A percentile compares a stretch with the other conserved stretches of the same genome.
These are phyloP conservation scores for Cataglyphis hispanica DNA, from an alignment of 1,140 invertebrate species.

Conservation along the genomic window DNA sequence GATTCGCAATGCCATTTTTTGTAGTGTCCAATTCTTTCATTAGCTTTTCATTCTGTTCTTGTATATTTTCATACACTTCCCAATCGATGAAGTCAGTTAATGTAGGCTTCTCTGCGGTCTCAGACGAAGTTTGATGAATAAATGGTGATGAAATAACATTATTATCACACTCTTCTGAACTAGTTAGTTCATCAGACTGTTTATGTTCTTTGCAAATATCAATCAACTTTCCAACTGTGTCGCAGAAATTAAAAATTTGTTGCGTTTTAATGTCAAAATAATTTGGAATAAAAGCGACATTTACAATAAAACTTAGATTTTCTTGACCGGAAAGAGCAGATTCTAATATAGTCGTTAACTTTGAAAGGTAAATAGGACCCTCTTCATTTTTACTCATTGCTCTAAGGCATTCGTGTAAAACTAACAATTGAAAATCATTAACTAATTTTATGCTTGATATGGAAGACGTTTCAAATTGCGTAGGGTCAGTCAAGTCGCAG, in stretches of 20 bases:
- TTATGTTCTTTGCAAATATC: slow-evolving; percentile 47
- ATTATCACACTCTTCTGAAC: neutral
- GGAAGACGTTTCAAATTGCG: slow-evolving; percentile 91
- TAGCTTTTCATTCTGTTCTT: slow-evolving; percentile 66
- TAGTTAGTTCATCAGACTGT: neutral
- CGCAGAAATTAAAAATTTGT: slow-evolving; percentile 90
- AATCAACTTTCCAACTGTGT: slow-evolving; percentile 88
- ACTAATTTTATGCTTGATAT: too few species aligned
- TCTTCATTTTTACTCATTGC: slow-evolving; percentile 71
- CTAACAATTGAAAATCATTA: slow-evolving; percentile 95
- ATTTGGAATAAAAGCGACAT: slow-evolving; percentile 89
- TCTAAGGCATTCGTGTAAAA: slow-evolving; percentile 94
- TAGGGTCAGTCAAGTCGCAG: slow-evolving; percentile 96
- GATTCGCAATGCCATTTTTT: slow-evolving; percentile 59
- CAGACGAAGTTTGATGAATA: neutral
- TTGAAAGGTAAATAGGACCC: slow-evolving; percentile 90
- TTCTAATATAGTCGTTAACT: slow-evolving; percentile 89
- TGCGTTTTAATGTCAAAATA: slow-evolving; percentile 93
- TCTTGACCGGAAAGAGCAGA: slow-evolving; percentile 88
- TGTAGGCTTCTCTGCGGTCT: neutral
- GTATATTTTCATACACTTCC: slow-evolving; percentile 20
- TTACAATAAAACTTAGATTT: slow-evolving; percentile 92
- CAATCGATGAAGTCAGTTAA: neutral
- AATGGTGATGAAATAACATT: neutral
- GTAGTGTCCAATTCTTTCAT: slow-evolving; percentile 63